Conservation (phyloP, 2,888 invertebrate species). For the Dolichopus griseipennis region DNA sequence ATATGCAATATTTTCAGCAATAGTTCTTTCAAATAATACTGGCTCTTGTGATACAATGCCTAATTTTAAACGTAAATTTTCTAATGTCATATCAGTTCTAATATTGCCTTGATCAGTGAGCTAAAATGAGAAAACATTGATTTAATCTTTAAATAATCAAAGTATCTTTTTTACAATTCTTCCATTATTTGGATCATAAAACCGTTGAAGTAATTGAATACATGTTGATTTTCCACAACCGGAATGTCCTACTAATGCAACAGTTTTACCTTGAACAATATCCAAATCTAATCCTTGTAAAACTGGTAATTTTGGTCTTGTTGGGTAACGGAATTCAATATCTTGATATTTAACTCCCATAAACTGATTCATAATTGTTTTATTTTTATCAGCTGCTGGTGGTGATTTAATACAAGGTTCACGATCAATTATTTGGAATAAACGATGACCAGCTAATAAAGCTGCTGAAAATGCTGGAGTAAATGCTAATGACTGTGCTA, state of each 20-base stretch:
- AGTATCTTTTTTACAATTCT: slow-evolving; percentile 43
- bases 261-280: slow-evolving; percentile 58
- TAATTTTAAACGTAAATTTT: slow-evolving; percentile 61
- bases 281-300: slow-evolving; percentile 59
- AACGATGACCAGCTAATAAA: slow-evolving; percentile 57
- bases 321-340: slow-evolving; percentile 71
- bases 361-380: slow-evolving; percentile 25
- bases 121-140: slow-evolving; percentile 20
- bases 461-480: slow-evolving; percentile 68
- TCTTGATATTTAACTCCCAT: slow-evolving; percentile 48
- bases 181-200: slow-evolving; percentile 66
- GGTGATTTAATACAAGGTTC: slow-evolving; percentile 49
- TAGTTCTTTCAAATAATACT: slow-evolving; percentile 75
- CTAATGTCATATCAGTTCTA: slow-evolving; percentile 46
- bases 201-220: slow-evolving; percentile 65
- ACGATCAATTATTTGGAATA: slow-evolving; percentile 55
- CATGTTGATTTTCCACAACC: slow-evolving; percentile 78
- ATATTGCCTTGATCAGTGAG: slow-evolving; percentile 48
- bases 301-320: slow-evolving; percentile 62
- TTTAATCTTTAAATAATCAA: slow-evolving; percentile 8
- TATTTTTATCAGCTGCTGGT: slow-evolving; percentile 19
- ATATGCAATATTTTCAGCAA: slow-evolving; percentile 84
- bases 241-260: slow-evolving; percentile 64
- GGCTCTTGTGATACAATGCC: slow-evolving; percentile 90
- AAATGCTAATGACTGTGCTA: slow-evolving; percentile 66